Percentiles rank a stretch among this genome's conserved stretches.
These are phyloP conservation scores for Eleginops maclovinus DNA, from an alignment of 2,113 vertebrate species.

Conservation along the genomic window DNA sequence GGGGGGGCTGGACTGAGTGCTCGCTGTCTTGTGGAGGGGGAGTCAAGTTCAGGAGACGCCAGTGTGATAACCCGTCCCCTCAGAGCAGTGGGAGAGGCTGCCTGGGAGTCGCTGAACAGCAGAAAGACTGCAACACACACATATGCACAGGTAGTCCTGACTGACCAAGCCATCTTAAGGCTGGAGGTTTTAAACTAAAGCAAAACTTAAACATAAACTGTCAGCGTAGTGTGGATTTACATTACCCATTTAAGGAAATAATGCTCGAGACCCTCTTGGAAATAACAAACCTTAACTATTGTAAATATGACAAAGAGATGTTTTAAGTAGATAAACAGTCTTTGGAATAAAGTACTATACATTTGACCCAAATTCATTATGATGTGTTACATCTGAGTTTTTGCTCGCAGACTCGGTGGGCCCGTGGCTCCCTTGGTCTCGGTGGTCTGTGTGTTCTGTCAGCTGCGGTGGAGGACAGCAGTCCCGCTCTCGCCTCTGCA, in stretches of 20 bases:
- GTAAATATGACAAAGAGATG: neutral
- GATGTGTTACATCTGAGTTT: neutral
- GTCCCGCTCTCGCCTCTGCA: slow-evolving; percentile 72
- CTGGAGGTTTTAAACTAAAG: neutral
- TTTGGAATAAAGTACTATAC: neutral
- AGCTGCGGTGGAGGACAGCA: slow-evolving; percentile 82
- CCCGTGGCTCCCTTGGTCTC: slow-evolving; percentile 80
- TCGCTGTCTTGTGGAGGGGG: slow-evolving; percentile 86
- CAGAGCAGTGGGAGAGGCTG: slow-evolving; percentile 86
- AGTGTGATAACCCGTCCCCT: slow-evolving; percentile 82
- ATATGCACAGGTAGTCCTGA: slow-evolving; percentile 80
- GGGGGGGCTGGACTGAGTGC: slow-evolving; percentile 87
- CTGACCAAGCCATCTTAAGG: neutral
- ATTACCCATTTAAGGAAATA: neutral
- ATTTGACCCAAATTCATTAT: neutral
- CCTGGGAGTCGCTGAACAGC: slow-evolving; percentile 78
- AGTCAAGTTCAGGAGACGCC: slow-evolving; percentile 79
- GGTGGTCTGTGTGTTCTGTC: slow-evolving; percentile 78
- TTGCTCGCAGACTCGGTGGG: slow-evolving; percentile 62
- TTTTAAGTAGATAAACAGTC: neutral
- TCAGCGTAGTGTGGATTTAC: neutral
- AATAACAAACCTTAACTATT: too few relatives aligned
- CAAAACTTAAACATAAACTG: neutral
- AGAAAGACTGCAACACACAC: slow-evolving; percentile 81
- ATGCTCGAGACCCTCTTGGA: neutral